phyloP scores from a whole-genome alignment of 1,140 invertebrate genomes.

The Samia ricini region DNA sequence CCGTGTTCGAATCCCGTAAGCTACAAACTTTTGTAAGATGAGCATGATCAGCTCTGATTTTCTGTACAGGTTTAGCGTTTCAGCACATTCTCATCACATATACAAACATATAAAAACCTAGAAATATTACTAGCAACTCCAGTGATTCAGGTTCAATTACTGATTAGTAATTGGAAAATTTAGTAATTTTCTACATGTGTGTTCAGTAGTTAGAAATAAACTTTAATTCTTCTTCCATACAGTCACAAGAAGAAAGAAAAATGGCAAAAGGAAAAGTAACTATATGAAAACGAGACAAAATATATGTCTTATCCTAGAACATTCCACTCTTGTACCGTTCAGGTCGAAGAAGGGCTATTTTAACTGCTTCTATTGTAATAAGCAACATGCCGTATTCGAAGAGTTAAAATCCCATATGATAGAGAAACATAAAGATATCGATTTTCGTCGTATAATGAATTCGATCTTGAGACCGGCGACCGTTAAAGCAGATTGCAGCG shows the following conservation, averaged over 20 bases:
- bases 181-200: too few species aligned
- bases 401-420: slow-evolving; percentile 10
- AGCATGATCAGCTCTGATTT: too few species aligned
- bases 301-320: slow-evolving; percentile 6
- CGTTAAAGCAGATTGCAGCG: slow-evolving; percentile 14
- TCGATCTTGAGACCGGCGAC: slow-evolving; percentile 12
- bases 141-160: too few species aligned
- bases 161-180: too few species aligned
- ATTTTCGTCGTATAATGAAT: slow-evolving; percentile 10
- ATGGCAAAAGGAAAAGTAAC: not conserved
- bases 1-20: too few species aligned
- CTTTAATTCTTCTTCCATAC: not conserved
- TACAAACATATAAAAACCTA: too few species aligned
- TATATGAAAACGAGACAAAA: slow-evolving; percentile 11
- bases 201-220: too few species aligned
- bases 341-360: slow-evolving; percentile 12
- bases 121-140: too few species aligned
- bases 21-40: too few species aligned
- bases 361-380: slow-evolving; percentile 10
- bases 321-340: slow-evolving; percentile 10
- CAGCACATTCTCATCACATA: too few species aligned
- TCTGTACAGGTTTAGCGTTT: too few species aligned
- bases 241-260: not conserved
- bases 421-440: slow-evolving; percentile 7
- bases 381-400: slow-evolving; percentile 7